These are phyloP conservation scores for Ahaetulla prasina DNA, from an alignment of 2,113 vertebrate genomes.

Conservation along the genomic window DNA sequence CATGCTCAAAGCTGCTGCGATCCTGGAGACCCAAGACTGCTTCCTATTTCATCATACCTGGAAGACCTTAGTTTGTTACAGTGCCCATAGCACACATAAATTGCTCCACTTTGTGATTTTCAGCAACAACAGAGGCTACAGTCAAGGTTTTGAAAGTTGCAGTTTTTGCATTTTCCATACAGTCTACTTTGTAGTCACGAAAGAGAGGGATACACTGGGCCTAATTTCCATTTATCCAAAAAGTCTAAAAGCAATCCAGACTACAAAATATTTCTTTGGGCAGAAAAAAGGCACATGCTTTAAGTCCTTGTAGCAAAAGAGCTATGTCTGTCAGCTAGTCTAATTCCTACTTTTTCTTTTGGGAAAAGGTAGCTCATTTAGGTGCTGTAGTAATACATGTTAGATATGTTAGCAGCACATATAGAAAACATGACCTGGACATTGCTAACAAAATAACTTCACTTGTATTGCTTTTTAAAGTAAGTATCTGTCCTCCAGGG, in stretches of 20 bases:
- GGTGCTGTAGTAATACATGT: neutral
- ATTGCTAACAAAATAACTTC: neutral
- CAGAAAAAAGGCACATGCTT: neutral
- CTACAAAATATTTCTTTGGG: neutral
- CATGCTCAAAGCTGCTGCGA: neutral
- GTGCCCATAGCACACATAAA: neutral
- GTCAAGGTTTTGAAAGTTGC: neutral
- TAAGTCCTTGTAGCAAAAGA: neutral
- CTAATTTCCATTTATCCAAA: neutral
- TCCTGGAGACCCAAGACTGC: neutral
- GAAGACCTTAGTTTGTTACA: neutral
- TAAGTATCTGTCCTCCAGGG: neutral
- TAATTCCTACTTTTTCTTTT: slow-evolving; percentile 13
- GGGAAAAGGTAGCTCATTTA: neutral
- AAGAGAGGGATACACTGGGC: neutral
- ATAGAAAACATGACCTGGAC: neutral
- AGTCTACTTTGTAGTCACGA: neutral
- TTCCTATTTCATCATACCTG: neutral
- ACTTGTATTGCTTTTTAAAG: neutral
- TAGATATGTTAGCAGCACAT: slow-evolving; percentile 6
- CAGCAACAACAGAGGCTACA: neutral
- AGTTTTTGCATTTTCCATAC: neutral
- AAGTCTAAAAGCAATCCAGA: neutral
- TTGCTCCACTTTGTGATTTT: neutral
- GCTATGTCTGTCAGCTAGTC: neutral